Evolutionary conservation across 2,888 invertebrate genomes (phyloP), one percentile per base, ranked within the genome.

Genomic region (Spodoptera littoralis): DNA sequence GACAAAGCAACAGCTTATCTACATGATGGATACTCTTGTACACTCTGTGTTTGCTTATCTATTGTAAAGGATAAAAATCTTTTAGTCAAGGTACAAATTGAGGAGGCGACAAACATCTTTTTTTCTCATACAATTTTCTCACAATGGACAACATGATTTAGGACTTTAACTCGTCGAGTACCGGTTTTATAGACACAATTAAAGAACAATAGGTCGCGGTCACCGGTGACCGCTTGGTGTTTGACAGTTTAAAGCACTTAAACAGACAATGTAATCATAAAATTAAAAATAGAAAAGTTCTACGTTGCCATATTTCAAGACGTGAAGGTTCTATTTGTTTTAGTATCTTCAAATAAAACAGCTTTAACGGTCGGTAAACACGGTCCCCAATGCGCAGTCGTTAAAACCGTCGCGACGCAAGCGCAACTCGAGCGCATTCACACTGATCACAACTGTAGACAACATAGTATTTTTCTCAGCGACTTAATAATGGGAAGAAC

Each of bases 1-100:
- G 12, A 79, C 70, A 79, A 77, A 77, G 69, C 18, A 42, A 30
- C 66, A 56, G 65, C 65, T 69, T 77, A 79, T 79, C 80, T 73
- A 6, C 51, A 58, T 70, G 80, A 79, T 79, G 67, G 65, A 79
- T 79, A 49, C 63, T 54, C 48, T 48, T 55, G 30, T 44, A 36
- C 13, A 13, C 13, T n/a, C 36, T 43, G 36, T 64, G 41, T 68
- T 63, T 58, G 24, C 8, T 60, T 73, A 73, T 70, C 73, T 65
- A 55, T 61, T 44, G 46, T 69, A 42, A 11, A 43, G 46, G 49
- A 61, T 61, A 64, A 49, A 24, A 68, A 68, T 68, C 44, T 68
- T 68, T 67, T 66, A 50, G 30, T 30, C 4, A 9, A 54, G 30
- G 24, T 54, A 73, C 71, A 60, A 60, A 68, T 68, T 54, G 56